phyloP scores from a whole-genome alignment of 1,140 invertebrate species.

The Trichonephila clavata region DNA sequence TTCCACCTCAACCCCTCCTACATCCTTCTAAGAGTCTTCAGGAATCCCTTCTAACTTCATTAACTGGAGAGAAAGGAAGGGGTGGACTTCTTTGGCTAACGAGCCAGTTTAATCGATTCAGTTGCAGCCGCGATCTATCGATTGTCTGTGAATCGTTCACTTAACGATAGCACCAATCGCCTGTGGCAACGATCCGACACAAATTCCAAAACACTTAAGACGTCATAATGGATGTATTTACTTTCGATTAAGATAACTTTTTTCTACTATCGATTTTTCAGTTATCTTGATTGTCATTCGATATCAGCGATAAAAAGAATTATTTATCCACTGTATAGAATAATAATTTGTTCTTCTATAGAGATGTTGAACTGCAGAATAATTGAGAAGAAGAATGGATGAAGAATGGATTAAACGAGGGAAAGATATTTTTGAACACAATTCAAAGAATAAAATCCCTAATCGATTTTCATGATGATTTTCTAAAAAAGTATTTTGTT shows the following conservation, averaged over 20 bases:
- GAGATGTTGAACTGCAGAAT: too few relatives aligned
- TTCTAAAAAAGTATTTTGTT: too few relatives aligned
- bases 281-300: too few relatives aligned
- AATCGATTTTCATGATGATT: too few relatives aligned
- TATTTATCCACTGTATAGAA: too few relatives aligned
- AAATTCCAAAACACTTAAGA: neutral
- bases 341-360: too few relatives aligned
- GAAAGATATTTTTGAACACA: too few relatives aligned
- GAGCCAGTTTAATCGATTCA: slow-evolving; percentile 19
- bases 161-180: neutral
- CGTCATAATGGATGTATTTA: neutral
- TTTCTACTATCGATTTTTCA: neutral
- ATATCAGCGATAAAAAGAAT: too few relatives aligned
- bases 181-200: neutral
- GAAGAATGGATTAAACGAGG: too few relatives aligned
- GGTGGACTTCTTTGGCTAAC: neutral
- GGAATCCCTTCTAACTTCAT: slow-evolving; percentile 8
- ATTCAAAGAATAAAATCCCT: too few relatives aligned
- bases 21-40: neutral
- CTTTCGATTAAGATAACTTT: neutral
- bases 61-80: neutral
- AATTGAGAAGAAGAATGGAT: too few relatives aligned
- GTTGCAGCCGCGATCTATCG: slow-evolving; percentile 5
- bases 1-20: too few relatives aligned
- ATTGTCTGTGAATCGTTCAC: slow-evolving; percentile 21